Base-by-base conservation (phyloP, 2,113 vertebrate species). In the Cairina moschata region DNA sequence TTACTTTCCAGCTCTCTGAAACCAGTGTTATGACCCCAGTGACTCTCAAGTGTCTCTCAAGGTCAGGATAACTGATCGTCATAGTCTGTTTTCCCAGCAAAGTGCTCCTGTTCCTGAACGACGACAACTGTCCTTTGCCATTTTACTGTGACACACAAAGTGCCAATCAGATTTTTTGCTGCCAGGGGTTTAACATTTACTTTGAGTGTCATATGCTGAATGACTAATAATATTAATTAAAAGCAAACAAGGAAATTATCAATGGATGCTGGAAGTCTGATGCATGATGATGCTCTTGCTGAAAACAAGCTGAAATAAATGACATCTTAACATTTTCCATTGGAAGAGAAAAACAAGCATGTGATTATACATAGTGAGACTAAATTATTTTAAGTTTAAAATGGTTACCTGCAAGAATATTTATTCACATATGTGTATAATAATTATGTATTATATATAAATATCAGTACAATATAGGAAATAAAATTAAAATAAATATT, bases 201-300 rank as follows among this genome's bases (percentile, higher is more conserved):
- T 90, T 65, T 88, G 79, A 86, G 20, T 68, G 76, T 71, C 40
- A 14, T 86, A 62, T 90, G 92, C 69, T 84, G 85, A 83, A 55
- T 95, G 90, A 75, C 55, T 63, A 82, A 66, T 18, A 78, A 83
- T 83, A 83, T 59, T 96, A 97, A 97, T 96, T 96, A 97, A 96
- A 96, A 91, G 48, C 78, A 95, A 96, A 95, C 75, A 87, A 62
- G 42, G 54, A 75, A 84, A 89, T 79, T 84, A 87, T 76, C 71
- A 94, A 36, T 78, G 82, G 59, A 34, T 32, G 17, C 46, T 32
- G 40, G 28, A 91, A 87, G 13, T 73, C n/a, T 91, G 59, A 83
- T 42, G 50, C 32, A 58, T 89, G 71, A 71, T 69, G 25, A 66
- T 69, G 46, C 0, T 69, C 14, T 91, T 85, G 36, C 22, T 79